Evolutionary conservation across 1,140 invertebrate species (phyloP).

Genomic region (Plectrocnemia conspersa): DNA sequence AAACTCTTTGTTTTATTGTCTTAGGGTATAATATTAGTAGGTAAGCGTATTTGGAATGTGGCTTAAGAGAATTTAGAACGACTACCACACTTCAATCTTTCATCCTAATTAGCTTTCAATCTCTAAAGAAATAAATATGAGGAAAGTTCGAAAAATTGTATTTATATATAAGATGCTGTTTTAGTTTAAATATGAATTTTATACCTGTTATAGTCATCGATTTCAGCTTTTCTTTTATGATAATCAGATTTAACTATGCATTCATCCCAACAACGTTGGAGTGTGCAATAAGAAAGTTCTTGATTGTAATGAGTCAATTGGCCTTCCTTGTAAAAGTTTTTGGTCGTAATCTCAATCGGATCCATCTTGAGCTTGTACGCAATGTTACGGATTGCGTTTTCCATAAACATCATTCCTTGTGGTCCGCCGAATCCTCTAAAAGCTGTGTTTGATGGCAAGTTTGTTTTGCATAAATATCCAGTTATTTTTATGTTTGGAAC

Average conservation of each 20-base stretch:
- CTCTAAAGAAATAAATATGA: no score
- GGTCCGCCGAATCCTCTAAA: slow-evolving; percentile 87
- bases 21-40: no score
- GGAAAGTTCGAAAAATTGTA: not conserved
- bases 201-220: slow-evolving; percentile 72
- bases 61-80: no score
- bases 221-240: slow-evolving; percentile 52
- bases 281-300: slow-evolving; percentile 66
- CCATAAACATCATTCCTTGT: slow-evolving; percentile 81
- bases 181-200: not conserved
- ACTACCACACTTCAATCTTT: no score
- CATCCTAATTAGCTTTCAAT: no score
- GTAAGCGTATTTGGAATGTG: no score
- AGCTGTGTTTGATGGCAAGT: slow-evolving; percentile 84
- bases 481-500: slow-evolving; percentile 64
- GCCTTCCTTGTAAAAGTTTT: slow-evolving; percentile 81
- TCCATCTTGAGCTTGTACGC: slow-evolving; percentile 65
- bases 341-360: slow-evolving; percentile 47
- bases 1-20: no score
- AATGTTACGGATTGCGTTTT: slow-evolving; percentile 72
- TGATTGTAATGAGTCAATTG: slow-evolving; percentile 78
- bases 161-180: not conserved
- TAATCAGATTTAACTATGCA: slow-evolving; percentile 69
- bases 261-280: slow-evolving; percentile 79
- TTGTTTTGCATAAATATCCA: slow-evolving; percentile 75